Evolutionary conservation across 2,888 invertebrate species (phyloP).

Genomic region (Zele albiditarsus): DNA sequence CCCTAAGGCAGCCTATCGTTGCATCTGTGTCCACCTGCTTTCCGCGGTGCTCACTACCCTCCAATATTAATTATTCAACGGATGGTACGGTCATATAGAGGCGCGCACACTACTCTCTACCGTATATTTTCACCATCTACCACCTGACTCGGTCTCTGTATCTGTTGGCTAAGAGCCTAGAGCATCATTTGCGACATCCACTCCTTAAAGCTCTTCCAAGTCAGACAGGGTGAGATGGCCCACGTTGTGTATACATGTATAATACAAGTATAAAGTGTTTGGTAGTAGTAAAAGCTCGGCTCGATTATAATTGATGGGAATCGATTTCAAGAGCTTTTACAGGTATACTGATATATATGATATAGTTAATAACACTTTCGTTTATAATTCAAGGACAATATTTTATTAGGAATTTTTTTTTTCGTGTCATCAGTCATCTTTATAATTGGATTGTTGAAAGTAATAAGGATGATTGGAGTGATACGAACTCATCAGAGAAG

Average conservation of each 20-base stretch:
- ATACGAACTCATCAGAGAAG: too few species aligned
- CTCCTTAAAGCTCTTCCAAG: conserved; percentile 15
- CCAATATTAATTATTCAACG: conserved; percentile 40
- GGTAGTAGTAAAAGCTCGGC: conserved; percentile 1
- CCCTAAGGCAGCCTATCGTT: conserved; percentile 25
- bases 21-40: conserved; percentile 40
- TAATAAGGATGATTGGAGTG: too few species aligned
- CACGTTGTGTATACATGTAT: background rate
- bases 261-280: background rate
- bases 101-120: conserved; percentile 22
- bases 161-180: conserved; percentile 30
- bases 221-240: background rate
- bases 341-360: background rate
- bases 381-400: background rate
- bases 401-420: background rate
- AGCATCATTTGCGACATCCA: conserved; percentile 32
- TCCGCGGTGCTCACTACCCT: conserved; percentile 4
- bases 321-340: conserved; percentile 16
- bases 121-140: conserved; percentile 9
- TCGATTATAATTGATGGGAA: conserved; percentile 25
- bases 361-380: background rate
- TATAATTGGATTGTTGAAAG: too few species aligned
- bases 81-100: conserved; percentile 25
- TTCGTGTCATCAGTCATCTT: too few species aligned
- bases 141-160: conserved; percentile 16